Base-by-base conservation (phyloP, 2,888 invertebrate species). In the Dynastes grantii region DNA sequence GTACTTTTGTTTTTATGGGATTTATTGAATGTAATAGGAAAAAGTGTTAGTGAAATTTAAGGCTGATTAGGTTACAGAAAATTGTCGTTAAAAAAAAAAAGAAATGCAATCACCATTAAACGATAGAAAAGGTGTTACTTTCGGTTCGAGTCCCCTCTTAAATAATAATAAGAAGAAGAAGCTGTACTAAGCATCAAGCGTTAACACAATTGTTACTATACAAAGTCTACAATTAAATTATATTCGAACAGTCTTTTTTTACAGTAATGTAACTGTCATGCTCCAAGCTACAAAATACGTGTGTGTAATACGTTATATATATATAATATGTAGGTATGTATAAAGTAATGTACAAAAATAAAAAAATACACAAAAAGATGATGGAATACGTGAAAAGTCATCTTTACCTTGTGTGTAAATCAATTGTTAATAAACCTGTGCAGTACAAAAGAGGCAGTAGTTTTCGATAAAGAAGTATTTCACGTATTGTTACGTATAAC, bases 61-160 rank as follows among this genome's bases (percentile, higher is more conserved):
- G 53, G 49, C 22, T 64, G 37, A 78, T 22, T 45, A 78, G 79
- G 77, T 77, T 76, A 77, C 79, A 79, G 79, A 77, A 67, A 65
- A 75, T 76, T 73, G 67, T 79, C 67, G 70, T 80, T 81, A 80
- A 22, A 22, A 81, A 58, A 16, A 75, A 73, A 75, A 73, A 40
- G 45, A n/a, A 61, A 75, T 75, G 73, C 73, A 61, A 45, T 75
- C 73, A 75, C 61, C 61, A 37, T 71, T 61, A 75, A 61, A 75
- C 73, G 45, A 45, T 27, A 58, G 16, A 64, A 29, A 55, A 63
- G 51, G 45, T 71, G 70, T 78, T 73, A 83, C 82, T 86, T 88
- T 88, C 88, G 88, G 88, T 88, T 88, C 88, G 88, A 88, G 88
- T 88, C 88, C 88, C 88, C 88, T 87, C 87, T 88, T 88, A 87